These are phyloP conservation scores for Brachymystax lenok DNA, from an alignment of 2,797 vertebrate species.

Conservation along the genomic window DNA sequence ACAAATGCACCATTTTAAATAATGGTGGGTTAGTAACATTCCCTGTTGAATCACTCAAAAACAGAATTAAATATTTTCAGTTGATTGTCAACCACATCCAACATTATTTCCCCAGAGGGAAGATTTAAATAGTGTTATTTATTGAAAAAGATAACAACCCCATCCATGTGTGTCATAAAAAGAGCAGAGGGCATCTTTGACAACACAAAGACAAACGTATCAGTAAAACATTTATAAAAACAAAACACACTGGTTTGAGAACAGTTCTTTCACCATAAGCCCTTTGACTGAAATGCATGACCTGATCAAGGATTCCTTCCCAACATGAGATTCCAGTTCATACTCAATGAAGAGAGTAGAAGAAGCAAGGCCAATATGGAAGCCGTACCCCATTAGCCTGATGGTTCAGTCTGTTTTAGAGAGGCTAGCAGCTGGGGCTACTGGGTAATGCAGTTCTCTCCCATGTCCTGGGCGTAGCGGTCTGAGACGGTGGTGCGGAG, in stretches of 20 bases:
- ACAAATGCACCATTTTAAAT: constrained; percentile 66
- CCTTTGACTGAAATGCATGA: constrained; percentile 71
- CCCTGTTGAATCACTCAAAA: constrained; percentile 48
- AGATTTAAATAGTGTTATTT: constrained; percentile 65
- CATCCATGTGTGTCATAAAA: constrained; percentile 47
- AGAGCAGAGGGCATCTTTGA: constrained; percentile 67
- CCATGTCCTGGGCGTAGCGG: constrained; percentile 98
- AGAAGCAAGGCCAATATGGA: constrained; percentile 32
- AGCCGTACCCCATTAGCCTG: constrained; percentile 32
- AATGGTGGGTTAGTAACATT: constrained; percentile 62
- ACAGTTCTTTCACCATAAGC: constrained; percentile 68
- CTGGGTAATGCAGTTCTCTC: constrained; percentile 97
- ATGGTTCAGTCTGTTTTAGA: not conserved
- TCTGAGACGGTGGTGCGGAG: constrained; percentile 92
- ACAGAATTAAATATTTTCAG: constrained; percentile 65
- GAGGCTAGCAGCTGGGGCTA: constrained; percentile 51
- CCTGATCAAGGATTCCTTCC: constrained; percentile 15
- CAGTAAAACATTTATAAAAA: constrained; percentile 21
- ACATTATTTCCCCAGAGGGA: constrained; percentile 61
- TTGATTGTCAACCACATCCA: constrained; percentile 83
- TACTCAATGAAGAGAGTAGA: constrained; percentile 25
- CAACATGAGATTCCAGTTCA: not conserved
- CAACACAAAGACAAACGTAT: constrained; percentile 49
- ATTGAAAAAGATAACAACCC: constrained; percentile 52
- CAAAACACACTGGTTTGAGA: constrained; percentile 67